Percentiles rank a stretch among this genome's conserved stretches.
Conservation (phyloP, 1,140 invertebrate genomes). For the Pollicipes pollicipes region DNA sequence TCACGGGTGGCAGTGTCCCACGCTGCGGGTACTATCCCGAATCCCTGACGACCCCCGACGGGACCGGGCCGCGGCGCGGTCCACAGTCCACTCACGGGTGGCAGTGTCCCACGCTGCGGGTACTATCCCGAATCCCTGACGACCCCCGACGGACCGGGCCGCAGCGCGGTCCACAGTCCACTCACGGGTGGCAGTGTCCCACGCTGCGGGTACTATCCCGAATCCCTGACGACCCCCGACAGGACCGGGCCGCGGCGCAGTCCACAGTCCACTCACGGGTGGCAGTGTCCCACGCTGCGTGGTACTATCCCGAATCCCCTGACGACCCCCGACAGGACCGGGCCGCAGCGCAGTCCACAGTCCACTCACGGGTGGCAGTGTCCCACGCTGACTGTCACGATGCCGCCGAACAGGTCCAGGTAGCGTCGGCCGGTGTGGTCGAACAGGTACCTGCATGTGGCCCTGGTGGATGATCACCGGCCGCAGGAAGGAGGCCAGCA, state of each 20-base stretch:
- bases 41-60: background rate
- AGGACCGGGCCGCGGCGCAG: no score
- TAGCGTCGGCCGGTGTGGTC: slow-evolving; percentile 71
- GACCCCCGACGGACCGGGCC: no score
- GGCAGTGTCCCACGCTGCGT: no score
- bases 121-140: no score
- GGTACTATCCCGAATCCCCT: no score
- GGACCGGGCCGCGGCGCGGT: no score
- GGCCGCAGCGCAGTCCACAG: no score
- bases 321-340: no score
- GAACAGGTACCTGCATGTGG: slow-evolving; percentile 78
- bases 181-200: background rate
- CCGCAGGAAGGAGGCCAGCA: slow-evolving; percentile 58
- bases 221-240: no score
- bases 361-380: slow-evolving; percentile 86
- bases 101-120: background rate
- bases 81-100: background rate
- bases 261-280: no score
- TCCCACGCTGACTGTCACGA: slow-evolving; percentile 92
- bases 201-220: background rate
- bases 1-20: background rate
- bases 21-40: no score
- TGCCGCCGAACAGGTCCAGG: slow-evolving; percentile 86
- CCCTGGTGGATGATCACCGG: slow-evolving; percentile 72
- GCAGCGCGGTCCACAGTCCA: no score